Conservation (phyloP, 1,140 invertebrate genomes). For the Zaprionus africanus region DNA sequence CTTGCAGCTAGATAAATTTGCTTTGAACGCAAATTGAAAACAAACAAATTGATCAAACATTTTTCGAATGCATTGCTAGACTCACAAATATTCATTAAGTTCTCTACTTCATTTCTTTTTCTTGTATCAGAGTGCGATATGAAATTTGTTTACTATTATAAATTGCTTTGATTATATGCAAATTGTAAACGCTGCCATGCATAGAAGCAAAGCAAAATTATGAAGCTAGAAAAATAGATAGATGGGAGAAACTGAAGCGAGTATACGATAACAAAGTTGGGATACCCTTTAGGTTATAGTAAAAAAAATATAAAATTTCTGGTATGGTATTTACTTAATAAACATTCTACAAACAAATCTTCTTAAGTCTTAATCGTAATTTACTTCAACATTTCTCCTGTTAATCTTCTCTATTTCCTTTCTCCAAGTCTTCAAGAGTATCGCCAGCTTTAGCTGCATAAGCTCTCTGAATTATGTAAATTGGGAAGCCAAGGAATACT, state of each 20-base stretch:
- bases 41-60: conserved; percentile 61
- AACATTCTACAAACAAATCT: background rate
- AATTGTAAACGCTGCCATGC: conserved; percentile 23
- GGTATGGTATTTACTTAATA: background rate
- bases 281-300: background rate
- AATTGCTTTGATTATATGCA: conserved; percentile 60
- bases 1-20: conserved; percentile 51
- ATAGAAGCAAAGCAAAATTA: conserved; percentile 24
- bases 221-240: background rate
- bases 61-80: conserved; percentile 42
- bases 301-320: background rate
- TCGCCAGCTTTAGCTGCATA: background rate
- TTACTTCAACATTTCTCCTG: background rate
- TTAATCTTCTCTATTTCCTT: background rate
- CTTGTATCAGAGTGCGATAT: conserved; percentile 52
- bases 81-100: background rate
- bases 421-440: background rate
- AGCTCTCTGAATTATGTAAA: background rate
- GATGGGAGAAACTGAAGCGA: no score
- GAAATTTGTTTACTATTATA: conserved; percentile 55
- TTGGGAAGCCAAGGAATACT: background rate
- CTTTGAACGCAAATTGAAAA: conserved; percentile 64
- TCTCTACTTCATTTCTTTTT: conserved; percentile 14
- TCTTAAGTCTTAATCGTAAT: background rate
- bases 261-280: background rate